Evolutionary conservation across 2,888 invertebrate species (phyloP).

Genomic region (Drosophila longiperda): DNA sequence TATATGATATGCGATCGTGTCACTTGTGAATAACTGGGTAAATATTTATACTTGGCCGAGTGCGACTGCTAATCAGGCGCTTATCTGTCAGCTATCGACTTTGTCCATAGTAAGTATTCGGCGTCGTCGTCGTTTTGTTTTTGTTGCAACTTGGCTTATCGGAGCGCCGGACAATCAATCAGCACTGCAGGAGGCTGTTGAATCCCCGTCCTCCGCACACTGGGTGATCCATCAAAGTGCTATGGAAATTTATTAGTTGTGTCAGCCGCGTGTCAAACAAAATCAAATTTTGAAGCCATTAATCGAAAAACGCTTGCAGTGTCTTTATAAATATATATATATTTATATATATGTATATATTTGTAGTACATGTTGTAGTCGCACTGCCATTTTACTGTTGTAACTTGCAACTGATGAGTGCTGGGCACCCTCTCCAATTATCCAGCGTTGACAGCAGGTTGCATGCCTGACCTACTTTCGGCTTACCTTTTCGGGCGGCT

Average conservation of each 20-base stretch:
- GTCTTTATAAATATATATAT: neutral
- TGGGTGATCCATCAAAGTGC: conserved; percentile 54
- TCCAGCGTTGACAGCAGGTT: conserved; percentile 73
- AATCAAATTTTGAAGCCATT: conserved; percentile 70
- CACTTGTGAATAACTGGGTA: conserved; percentile 76
- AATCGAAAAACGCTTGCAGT: conserved; percentile 42
- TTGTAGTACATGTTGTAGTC: conserved; percentile 12
- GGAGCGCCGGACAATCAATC: conserved; percentile 68
- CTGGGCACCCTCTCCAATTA: conserved; percentile 57
- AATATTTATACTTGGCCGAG: conserved; percentile 58
- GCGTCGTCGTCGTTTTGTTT: conserved; percentile 12
- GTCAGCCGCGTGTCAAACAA: conserved; percentile 75
- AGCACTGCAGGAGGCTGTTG: conserved; percentile 28
- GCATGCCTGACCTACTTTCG: conserved; percentile 75
- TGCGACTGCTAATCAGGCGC: conserved; percentile 72
- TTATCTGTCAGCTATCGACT: conserved; percentile 63
- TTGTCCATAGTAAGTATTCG: conserved; percentile 4
- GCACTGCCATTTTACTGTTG: conserved; percentile 27
- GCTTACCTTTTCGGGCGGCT: conserved; percentile 49
- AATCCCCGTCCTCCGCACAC: neutral
- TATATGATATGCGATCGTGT: conserved; percentile 54
- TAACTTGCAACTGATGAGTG: conserved; percentile 44
- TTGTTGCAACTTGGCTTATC: conserved; percentile 40
- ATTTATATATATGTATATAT: neutral
- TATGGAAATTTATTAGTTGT: conserved; percentile 72